Percentiles rank a stretch among this genome's conserved stretches.
Evolutionary conservation across 2,797 vertebrate genomes (phyloP).

Genomic region (Gadopsis bispinosus): DNA sequence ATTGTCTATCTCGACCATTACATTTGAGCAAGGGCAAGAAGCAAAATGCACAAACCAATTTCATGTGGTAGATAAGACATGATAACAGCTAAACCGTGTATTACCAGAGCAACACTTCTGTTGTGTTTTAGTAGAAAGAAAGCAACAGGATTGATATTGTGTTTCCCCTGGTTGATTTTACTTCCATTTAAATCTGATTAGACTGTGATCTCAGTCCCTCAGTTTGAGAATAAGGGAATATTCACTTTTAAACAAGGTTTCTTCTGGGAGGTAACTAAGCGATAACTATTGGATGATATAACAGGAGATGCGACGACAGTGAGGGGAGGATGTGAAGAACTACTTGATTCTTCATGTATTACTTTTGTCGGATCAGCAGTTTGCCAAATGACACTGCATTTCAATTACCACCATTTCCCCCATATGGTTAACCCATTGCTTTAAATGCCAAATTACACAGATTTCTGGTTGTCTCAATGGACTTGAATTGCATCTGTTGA

Average conservation of each 20-base stretch:
- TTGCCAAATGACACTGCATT: constrained; percentile 58
- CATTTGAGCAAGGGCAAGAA: not conserved
- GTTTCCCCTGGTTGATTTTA: constrained; percentile 46
- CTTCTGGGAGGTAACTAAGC: constrained; percentile 41
- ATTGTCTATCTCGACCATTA: constrained; percentile 11
- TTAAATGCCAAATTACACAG: constrained; percentile 52
- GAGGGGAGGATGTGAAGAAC: constrained; percentile 44
- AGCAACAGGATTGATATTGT: constrained; percentile 26
- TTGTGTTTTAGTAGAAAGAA: constrained; percentile 37
- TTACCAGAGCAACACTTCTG: constrained; percentile 15
- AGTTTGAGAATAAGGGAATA: constrained; percentile 27
- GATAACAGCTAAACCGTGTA: constrained; percentile 13
- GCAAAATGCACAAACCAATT: constrained; percentile 22
- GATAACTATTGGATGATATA: constrained; percentile 51
- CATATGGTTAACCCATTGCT: constrained; percentile 22
- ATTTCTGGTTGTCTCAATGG: constrained; percentile 26
- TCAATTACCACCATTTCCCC: constrained; percentile 55
- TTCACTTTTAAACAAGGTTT: constrained; percentile 45
- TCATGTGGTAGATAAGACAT: constrained; percentile 11
- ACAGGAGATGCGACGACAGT: constrained; percentile 46
- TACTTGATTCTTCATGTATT: constrained; percentile 56
- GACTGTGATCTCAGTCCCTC: constrained; percentile 36
- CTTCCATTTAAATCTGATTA: constrained; percentile 58
- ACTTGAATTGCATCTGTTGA: constrained; percentile 36
- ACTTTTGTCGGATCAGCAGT: constrained; percentile 59